These are phyloP conservation scores for Plebejus melissa DNA, from an alignment of 2,888 invertebrate species.

Conservation along the genomic window DNA sequence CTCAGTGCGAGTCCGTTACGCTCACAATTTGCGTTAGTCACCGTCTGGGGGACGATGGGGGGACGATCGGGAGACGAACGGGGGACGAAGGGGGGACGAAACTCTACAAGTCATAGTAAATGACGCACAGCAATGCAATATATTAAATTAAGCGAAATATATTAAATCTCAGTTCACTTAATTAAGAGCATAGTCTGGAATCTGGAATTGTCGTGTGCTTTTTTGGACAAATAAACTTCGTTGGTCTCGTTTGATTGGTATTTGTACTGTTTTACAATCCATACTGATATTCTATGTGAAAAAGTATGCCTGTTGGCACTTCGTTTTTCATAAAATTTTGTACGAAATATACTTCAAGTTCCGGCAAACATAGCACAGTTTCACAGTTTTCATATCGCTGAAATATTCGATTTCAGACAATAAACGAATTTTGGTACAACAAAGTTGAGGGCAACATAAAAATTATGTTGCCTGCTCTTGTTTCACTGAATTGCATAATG, in stretches of 20 bases:
- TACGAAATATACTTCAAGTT: too few relatives aligned
- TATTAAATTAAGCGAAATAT: constrained; percentile 15
- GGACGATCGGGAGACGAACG: neutral
- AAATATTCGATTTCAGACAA: too few relatives aligned
- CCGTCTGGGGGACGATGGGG: constrained; percentile 40
- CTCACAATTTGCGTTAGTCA: constrained; percentile 49
- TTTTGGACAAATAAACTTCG: neutral
- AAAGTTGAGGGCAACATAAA: too few relatives aligned
- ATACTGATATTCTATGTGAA: too few relatives aligned
- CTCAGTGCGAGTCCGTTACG: constrained; percentile 49
- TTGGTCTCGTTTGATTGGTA: neutral
- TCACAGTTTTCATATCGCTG: too few relatives aligned
- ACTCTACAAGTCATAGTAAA: constrained; percentile 58
- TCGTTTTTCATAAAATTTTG: too few relatives aligned
- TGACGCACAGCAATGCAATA: constrained; percentile 40
- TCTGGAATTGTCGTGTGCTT: neutral
- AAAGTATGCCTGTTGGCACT: too few relatives aligned
- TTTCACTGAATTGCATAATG: too few relatives aligned
- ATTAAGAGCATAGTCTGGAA: neutral
- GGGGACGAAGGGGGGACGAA: constrained; percentile 51
- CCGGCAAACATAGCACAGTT: too few relatives aligned
- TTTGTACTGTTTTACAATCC: neutral
- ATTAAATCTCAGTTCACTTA: neutral
- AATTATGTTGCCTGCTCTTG: too few relatives aligned
- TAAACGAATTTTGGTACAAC: too few relatives aligned